Percentiles rank a stretch among this genome's conserved stretches.
Conservation (phyloP, 2,113 vertebrate genomes). For the Xiphophorus maculatus region DNA sequence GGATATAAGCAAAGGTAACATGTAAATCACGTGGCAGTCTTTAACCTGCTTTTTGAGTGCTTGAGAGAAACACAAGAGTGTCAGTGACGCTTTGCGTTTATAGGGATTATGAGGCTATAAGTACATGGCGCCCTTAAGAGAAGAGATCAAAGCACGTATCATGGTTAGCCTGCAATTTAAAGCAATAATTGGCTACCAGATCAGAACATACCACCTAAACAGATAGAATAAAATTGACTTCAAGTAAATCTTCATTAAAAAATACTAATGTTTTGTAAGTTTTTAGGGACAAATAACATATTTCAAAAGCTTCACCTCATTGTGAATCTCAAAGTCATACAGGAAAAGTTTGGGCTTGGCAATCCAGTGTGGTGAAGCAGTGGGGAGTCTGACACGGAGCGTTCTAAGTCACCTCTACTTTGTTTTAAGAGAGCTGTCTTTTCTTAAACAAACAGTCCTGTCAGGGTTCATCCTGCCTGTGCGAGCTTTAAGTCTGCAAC, state of each 20-base stretch:
- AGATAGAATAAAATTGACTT: not conserved
- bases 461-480: slow-evolving; percentile 59
- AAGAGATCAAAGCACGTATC: slow-evolving; percentile 13
- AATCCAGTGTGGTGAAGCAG: slow-evolving; percentile 32
- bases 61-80: slow-evolving; percentile 11
- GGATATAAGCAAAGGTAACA: slow-evolving; percentile 55
- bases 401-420: slow-evolving; percentile 58
- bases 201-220: not conserved
- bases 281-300: slow-evolving; percentile 4
- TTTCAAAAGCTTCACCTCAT: slow-evolving; percentile 11
- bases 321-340: slow-evolving; percentile 30
- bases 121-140: not conserved
- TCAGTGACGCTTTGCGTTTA: slow-evolving; percentile 9
- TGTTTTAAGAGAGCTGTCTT: slow-evolving; percentile 74
- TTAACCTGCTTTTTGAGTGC: slow-evolving; percentile 17
- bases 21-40: slow-evolving; percentile 44
- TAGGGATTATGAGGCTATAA: slow-evolving; percentile 17
- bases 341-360: slow-evolving; percentile 30
- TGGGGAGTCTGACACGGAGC: slow-evolving; percentile 35
- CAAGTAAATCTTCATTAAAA: not conserved
- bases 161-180: not conserved
- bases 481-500: slow-evolving; percentile 69
- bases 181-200: not conserved
- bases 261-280: too few species aligned
- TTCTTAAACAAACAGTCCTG: slow-evolving; percentile 75